Evolutionary conservation across 2,113 vertebrate genomes (phyloP), one percentile per base, ranked within the genome.

Genomic region (Abramis brama): DNA sequence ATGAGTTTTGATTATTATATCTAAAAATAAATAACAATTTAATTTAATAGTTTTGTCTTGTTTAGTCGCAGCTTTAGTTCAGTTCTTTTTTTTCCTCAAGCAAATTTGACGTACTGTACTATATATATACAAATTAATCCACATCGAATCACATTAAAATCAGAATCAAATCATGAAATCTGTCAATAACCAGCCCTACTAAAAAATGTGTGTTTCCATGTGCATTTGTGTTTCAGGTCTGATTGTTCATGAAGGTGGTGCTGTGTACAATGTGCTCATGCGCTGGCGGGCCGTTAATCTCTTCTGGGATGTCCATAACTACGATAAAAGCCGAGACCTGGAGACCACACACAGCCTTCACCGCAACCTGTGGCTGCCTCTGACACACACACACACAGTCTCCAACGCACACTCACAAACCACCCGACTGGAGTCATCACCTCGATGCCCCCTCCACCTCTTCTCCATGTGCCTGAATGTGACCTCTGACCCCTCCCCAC

Each of bases 261-360:
- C 97, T n/a, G 97, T 99, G 88, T 97, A 97, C 92, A 96, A 95
- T 87, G 97, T 99, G 30, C 97, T 99, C 86, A 94, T 97, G 90
- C 97, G 97, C 78, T 99, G 97, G 97, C 94, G 97, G 47, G 97
- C 97, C 5, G 96, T 98, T 13, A 99, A 99, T 90, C 94, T 98
- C 30, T 96, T 97, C 93, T 99, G 97, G 97, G 96, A 97, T 82
- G 97, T 99, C 50, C 91, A 96, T 91, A 97, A 97, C 92, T 99
- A 99, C 0, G 93, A 99, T 85, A 99, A 99, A 95, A 94, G 96
- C 45, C 94, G 92, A 64, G 97, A 98, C 91, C 94, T 98, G 89
- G 97, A 97, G 89, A 97, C 97, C 80, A 70, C 62, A 2, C 79
- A 82, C 62, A 50, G 62, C 27, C 79, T 45, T 0, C 94, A 95